phyloP scores from a whole-genome alignment of 2,113 vertebrate genomes.

The Corynorhinus townsendii region DNA sequence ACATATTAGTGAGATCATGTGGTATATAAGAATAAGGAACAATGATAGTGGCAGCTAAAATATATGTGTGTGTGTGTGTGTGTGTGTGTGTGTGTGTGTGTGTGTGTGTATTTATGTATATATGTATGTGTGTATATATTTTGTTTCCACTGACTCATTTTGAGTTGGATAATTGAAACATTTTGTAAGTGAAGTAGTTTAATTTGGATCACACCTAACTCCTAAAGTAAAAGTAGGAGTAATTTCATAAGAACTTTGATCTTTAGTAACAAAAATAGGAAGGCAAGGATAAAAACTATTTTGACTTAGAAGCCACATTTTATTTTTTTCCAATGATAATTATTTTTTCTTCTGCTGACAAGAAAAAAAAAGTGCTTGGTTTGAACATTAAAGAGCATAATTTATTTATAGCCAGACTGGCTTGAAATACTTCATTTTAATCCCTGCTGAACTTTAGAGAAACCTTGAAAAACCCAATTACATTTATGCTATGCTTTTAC shows the following conservation, averaged over 20 bases:
- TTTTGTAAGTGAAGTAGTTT: not conserved
- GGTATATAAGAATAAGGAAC: not conserved
- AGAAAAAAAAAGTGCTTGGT: conserved; percentile 50
- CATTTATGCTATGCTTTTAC: conserved; percentile 29
- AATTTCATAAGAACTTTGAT: conserved; percentile 11
- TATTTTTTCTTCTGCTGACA: conserved; percentile 38
- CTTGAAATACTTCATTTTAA: conserved; percentile 71
- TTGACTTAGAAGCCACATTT: conserved; percentile 51
- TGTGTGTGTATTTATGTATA: accelerated
- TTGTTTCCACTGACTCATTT: not conserved
- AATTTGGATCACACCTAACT: not conserved
- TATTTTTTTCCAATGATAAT: conserved; percentile 13
- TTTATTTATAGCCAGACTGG: conserved; percentile 58
- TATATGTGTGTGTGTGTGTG: not conserved
- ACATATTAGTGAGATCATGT: not conserved
- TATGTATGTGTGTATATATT: not conserved
- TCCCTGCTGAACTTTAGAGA: conserved; percentile 60
- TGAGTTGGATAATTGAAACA: not conserved
- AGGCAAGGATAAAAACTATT: not conserved
- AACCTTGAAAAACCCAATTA: conserved; percentile 73
- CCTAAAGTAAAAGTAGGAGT: not conserved
- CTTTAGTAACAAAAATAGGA: not conserved
- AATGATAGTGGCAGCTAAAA: not conserved
- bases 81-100: not conserved
- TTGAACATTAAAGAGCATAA: conserved; percentile 63